These are phyloP conservation scores for Macaca nemestrina DNA, from an alignment of 2,113 vertebrate genomes.

Conservation along the genomic window DNA sequence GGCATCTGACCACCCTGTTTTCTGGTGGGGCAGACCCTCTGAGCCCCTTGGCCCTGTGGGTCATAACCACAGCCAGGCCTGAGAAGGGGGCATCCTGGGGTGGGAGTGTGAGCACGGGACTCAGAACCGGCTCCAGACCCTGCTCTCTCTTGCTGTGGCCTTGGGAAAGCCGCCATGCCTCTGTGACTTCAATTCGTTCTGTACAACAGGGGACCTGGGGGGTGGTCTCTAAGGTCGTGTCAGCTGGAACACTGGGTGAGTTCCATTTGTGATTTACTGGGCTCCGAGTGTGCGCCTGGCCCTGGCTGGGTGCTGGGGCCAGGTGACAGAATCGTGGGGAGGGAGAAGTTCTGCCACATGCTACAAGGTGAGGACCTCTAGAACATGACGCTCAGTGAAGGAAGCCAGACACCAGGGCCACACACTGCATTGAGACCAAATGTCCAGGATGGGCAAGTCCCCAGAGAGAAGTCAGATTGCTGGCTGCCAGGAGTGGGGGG, in stretches of 20 bases:
- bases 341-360: not conserved
- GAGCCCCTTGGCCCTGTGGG: not conserved
- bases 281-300: too few species aligned
- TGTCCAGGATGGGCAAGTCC: not conserved
- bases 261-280: not conserved
- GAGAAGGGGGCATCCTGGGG: fast-evolving
- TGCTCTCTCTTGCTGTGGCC: not conserved
- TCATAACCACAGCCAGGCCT: not conserved
- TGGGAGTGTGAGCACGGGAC: not conserved
- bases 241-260: fast-evolving
- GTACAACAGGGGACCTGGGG: too few species aligned
- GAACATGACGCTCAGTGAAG: too few species aligned
- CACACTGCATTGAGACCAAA: fast-evolving
- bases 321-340: not conserved
- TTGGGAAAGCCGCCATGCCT: not conserved
- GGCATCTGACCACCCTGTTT: too few species aligned
- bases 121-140: not conserved
- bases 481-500: not conserved
- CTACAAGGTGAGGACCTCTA: fast-evolving
- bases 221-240: fast-evolving
- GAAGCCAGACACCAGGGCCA: not conserved
- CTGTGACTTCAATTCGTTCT: not conserved
- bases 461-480: not conserved
- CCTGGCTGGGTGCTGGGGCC: not conserved
- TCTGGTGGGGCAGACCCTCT: not conserved